Evolutionary conservation across 2,888 invertebrate species (phyloP), one percentile per base, ranked within the genome.

Genomic region (Celastrina argiolus): DNA sequence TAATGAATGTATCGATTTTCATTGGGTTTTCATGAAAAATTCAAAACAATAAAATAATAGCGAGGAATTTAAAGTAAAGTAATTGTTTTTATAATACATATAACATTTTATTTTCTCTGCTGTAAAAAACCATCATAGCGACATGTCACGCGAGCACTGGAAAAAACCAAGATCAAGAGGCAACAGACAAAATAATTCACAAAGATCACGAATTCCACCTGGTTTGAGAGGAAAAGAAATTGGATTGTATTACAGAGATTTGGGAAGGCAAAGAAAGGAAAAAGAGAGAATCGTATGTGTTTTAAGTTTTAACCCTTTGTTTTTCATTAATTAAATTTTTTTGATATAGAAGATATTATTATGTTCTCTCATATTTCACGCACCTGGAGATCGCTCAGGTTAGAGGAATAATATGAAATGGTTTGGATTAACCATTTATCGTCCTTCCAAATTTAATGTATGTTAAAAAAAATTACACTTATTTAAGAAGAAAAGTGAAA

Each of bases 181-280:
- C 18, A 69, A 70, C 67, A 67, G 68, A 65, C 64, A 67, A 36
- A 42, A 56, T 61, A 64, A 56, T 64, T 56, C 61, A 67, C 58
- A 64, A 67, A 41, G 65, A 65, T 18, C 61, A 26, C 56, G 64
- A 59, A 67, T 81, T 70, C 94, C 94, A 0, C 80, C 84, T 1
- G 91, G 93, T 58, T 80, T 95, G 12, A 78, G 69, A 69, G 88
- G 88, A n/a, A 80, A 69, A 73, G 78, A 81, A 59, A 85, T 88
- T 69, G 88, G 88, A 7, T 66, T 85, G 0, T 88, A 76, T 69
- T 88, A 80, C 69, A 84, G 68, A 75, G 70, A 83, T 45, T 72
- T 70, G 41, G 66, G 22, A 3, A 73, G 1, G 71, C 68, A 58
- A 71, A 63, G 58, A 69, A 68, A 65, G 51, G 68, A 70, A 56